These are phyloP conservation scores for Ailurus styani DNA, from an alignment of 2,113 vertebrate genomes.

Conservation along the genomic window DNA sequence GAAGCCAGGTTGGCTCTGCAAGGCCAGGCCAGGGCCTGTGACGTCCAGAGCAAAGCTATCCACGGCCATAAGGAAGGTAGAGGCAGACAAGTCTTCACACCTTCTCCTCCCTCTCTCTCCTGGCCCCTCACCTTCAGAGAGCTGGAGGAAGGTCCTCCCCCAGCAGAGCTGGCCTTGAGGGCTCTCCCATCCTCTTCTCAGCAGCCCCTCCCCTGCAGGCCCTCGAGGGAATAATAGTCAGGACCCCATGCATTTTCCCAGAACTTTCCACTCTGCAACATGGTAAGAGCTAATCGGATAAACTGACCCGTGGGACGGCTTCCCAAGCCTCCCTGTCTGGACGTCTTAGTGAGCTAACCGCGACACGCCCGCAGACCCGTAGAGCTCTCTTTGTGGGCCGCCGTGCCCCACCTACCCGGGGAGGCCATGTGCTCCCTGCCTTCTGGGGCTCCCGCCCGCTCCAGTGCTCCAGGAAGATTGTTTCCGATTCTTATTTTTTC, in stretches of 20 bases:
- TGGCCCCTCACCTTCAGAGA: neutral
- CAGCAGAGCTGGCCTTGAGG: neutral
- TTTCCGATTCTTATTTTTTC: neutral
- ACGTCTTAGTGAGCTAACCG: neutral
- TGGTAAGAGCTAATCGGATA: neutral
- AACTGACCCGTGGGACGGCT: neutral
- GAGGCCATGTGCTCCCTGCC: neutral
- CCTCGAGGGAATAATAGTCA: neutral
- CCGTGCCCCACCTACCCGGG: neutral
- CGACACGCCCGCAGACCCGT: neutral
- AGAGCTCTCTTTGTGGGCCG: rapidly evolving
- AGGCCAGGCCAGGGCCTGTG: neutral
- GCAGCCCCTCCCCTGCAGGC: neutral
- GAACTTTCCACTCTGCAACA: rapidly evolving
- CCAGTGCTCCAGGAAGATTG: neutral
- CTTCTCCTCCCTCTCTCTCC: neutral
- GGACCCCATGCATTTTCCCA: neutral
- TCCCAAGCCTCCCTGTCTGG: neutral
- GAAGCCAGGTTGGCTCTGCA: neutral
- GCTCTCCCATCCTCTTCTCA: neutral
- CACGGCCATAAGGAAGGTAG: neutral
- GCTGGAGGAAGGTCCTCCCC: neutral
- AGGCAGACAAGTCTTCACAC: neutral
- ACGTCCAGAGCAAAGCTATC: no score
- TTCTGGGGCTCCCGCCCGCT: neutral